Base-by-base conservation (phyloP, 2,113 vertebrate genomes). In the Pollimyrus isidori region DNA sequence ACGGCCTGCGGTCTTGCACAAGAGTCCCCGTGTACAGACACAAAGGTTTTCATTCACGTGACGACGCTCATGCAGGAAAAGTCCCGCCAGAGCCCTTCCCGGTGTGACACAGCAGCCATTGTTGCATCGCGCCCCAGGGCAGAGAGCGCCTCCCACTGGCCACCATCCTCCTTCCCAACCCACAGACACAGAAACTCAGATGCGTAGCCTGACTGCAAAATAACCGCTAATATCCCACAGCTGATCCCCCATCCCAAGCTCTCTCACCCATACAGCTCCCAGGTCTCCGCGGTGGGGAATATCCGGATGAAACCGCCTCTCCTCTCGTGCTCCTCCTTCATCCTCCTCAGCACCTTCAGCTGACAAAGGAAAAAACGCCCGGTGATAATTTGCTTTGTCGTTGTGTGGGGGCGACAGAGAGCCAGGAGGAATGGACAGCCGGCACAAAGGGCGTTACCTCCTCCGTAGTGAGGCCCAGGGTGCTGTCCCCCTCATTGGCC, bases 281-380 rank as follows among this genome's bases (percentile, higher is more conserved):
- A 99, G 0, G 97, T 99, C 91, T 98, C 95, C 10, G 96, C 94
- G 0, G 97, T 98, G 87, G 98, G 98, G 93, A 99, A 99, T 93
- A 99, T 98, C 26, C 98, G 95, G 85, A 99, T 93, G 88, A 99
- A 99, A 88, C 98, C 98, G 48, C 98, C 98, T 92, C 97, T 96
- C 90, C 98, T 94, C 73, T 98, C 97, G 62, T 97, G 94, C 92
- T 99, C 98, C 89, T 99, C 98, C 94, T 95, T 97, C 87, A 97
- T 96, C 90, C 96, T 96, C 88, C 96, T 95, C 90, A 99, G 94
- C 90, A 98, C 97, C 95, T 96, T 99, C 90, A 98, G 94, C 98
- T 99, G 90, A 76, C 39, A 48, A 26, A 42, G 35, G 49, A 53
- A 39, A 87, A 30, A 13, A 50, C 15, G 11, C 35, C 69, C 69